Evolutionary conservation across 2,888 invertebrate species (phyloP).

Genomic region (Lampropteryx suffumata): DNA sequence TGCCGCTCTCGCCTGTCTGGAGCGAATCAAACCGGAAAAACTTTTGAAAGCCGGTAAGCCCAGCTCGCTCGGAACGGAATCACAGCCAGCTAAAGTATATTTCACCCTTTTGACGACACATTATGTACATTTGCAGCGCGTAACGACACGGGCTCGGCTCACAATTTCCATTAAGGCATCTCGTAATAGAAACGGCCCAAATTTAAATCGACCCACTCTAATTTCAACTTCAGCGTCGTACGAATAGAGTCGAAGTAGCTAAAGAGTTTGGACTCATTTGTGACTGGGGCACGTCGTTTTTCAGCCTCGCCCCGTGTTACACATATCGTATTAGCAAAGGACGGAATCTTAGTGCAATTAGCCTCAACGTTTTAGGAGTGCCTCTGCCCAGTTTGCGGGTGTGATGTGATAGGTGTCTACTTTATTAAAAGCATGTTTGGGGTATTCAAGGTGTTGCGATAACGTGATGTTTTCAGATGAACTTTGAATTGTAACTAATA

Average conservation of each 20-base stretch:
- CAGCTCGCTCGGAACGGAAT: slow-evolving; percentile 67
- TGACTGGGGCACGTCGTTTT: slow-evolving; percentile 44
- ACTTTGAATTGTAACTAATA: too few relatives aligned
- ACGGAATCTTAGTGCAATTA: slow-evolving; percentile 81
- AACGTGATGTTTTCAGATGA: slow-evolving; percentile 1
- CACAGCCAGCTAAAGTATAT: slow-evolving; percentile 78
- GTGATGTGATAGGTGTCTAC: slow-evolving; percentile 34
- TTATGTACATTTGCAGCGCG: slow-evolving; percentile 80
- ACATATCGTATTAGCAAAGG: slow-evolving; percentile 81
- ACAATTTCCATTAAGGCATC: slow-evolving; percentile 78
- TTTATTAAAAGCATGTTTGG: slow-evolving; percentile 16
- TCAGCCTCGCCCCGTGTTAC: slow-evolving; percentile 70
- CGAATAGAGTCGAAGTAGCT: slow-evolving; percentile 37
- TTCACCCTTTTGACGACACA: slow-evolving; percentile 82
- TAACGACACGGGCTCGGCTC: slow-evolving; percentile 80
- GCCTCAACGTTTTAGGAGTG: slow-evolving; percentile 74
- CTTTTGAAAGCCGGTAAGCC: slow-evolving; percentile 70
- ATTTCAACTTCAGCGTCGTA: slow-evolving; percentile 49
- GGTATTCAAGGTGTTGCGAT: slow-evolving; percentile 8
- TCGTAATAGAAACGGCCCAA: slow-evolving; percentile 61
- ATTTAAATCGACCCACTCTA: slow-evolving; percentile 46
- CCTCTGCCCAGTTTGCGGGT: slow-evolving; percentile 42
- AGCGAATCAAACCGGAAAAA: slow-evolving; percentile 65
- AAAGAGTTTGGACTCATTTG: slow-evolving; percentile 42
- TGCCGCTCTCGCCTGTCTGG: slow-evolving; percentile 48